Evolutionary conservation across 2,888 invertebrate species (phyloP).

Genomic region (Epirrhoe tristata): DNA sequence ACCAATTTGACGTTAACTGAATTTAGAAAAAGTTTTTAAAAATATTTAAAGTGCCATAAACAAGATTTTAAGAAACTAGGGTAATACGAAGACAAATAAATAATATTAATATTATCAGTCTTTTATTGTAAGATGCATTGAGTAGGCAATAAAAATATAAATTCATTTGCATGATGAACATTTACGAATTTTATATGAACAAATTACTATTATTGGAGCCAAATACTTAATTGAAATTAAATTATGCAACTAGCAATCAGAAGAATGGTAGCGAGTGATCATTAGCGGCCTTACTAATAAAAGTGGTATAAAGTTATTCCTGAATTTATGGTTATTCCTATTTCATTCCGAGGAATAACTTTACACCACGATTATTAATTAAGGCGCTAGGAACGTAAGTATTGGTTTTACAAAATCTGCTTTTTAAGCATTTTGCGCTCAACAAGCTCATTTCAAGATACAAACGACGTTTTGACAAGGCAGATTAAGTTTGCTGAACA

Average conservation of each 20-base stretch:
- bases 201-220: not conserved
- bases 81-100: not conserved
- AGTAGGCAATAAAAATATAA: not conserved
- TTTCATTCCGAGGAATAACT: too few species aligned
- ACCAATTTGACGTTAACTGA: not conserved
- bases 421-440: not conserved
- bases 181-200: not conserved
- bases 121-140: constrained; percentile 33
- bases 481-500: too few species aligned
- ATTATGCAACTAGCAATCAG: not conserved
- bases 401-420: not conserved
- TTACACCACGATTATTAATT: not conserved
- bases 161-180: not conserved
- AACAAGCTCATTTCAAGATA: not conserved
- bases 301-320: too few species aligned
- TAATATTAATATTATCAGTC: constrained; percentile 32
- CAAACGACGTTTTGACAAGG: too few species aligned
- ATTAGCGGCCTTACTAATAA: too few species aligned
- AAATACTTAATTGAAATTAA: not conserved
- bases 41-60: not conserved
- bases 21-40: not conserved
- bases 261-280: not conserved
- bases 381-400: not conserved
- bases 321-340: too few species aligned
- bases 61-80: not conserved